Conservation (phyloP, 2,797 vertebrate species). For the Argentina silus region DNA sequence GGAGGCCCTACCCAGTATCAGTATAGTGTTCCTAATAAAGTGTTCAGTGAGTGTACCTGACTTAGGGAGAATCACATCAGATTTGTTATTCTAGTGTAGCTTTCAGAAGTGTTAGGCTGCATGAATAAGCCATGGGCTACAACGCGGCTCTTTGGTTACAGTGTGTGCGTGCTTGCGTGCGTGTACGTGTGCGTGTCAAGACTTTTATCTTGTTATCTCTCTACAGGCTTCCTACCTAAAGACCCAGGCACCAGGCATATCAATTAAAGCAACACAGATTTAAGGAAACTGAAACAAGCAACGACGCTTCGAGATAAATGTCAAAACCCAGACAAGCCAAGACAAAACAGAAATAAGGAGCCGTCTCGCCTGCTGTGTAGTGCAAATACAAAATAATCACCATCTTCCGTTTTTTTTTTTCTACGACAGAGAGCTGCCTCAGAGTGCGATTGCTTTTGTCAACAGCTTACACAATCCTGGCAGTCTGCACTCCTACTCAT, state of each 20-base stretch:
- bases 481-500: constrained; percentile 55
- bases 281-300: constrained; percentile 9
- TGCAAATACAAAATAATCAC: constrained; percentile 49
- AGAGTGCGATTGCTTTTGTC: background rate
- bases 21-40: too few relatives aligned
- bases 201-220: constrained; percentile 53
- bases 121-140: constrained; percentile 72
- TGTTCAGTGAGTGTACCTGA: too few relatives aligned
- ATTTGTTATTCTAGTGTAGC: constrained; percentile 69
- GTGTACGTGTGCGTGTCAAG: constrained; percentile 10
- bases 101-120: constrained; percentile 63
- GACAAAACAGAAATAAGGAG: constrained; percentile 34
- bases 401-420: constrained; percentile 6
- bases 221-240: constrained; percentile 41
- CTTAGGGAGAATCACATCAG: constrained; percentile 66
- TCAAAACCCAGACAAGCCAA: constrained; percentile 41
- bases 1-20: too few relatives aligned
- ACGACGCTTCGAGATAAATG: constrained; percentile 42
- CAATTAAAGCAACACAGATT: constrained; percentile 51
- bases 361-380: background rate
- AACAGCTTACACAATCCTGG: constrained; percentile 2
- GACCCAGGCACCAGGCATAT: constrained; percentile 39
- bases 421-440: constrained; percentile 44
- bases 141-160: constrained; percentile 57
- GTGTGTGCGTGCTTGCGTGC: background rate